phyloP scores from a whole-genome alignment of 53 echinoderm and acorn worm genomes.

The Holothuria leucospilota region DNA sequence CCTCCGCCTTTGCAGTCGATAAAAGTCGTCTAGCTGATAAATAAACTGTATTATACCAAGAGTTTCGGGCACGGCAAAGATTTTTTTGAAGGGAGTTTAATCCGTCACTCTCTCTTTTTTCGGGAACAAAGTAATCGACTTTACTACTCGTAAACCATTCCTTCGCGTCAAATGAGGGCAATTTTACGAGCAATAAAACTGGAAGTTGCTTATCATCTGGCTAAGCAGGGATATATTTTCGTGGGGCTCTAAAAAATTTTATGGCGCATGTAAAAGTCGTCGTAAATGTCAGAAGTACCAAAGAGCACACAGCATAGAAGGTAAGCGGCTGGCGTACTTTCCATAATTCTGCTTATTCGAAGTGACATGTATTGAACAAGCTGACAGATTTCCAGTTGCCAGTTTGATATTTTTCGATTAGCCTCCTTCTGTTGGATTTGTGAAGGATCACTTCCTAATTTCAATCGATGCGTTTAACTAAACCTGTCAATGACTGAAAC shows the following conservation, averaged over 20 bases:
- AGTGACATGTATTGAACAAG: no score
- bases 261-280: neutral
- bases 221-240: neutral
- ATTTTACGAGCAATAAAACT: constrained; percentile 26
- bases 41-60: constrained; percentile 6
- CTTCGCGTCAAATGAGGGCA: constrained; percentile 6
- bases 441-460: no score
- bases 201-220: neutral
- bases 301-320: no score
- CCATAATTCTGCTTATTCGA: no score
- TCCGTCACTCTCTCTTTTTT: neutral
- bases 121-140: neutral
- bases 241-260: neutral
- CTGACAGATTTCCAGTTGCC: no score
- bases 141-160: constrained; percentile 3
- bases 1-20: neutral
- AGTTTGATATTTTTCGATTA: no score
- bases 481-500: no score
- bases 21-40: constrained; percentile 10
- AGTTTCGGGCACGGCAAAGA: neutral
- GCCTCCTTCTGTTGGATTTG: no score
- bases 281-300: constrained; percentile 11
- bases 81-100: neutral
- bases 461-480: no score
- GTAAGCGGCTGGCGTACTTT: no score